Percentiles rank a stretch among this genome's conserved stretches.
Conservation (phyloP, 2,888 invertebrate species). For the Graphium colonna region DNA sequence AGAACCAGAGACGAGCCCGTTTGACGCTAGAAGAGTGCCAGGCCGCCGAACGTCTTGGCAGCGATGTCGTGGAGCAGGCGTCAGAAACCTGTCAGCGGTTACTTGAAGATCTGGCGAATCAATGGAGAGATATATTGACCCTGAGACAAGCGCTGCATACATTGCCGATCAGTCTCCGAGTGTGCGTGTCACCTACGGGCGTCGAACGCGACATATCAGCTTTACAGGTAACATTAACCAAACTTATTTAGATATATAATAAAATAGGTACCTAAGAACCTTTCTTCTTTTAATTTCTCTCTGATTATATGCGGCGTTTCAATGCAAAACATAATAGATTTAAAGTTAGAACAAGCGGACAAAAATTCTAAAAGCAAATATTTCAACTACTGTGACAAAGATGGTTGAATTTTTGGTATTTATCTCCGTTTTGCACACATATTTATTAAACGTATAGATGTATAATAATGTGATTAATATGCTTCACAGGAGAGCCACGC, state of each 20-base stretch:
- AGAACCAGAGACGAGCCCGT: conserved; percentile 83
- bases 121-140: conserved; percentile 89
- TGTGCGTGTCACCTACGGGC: conserved; percentile 88
- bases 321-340: too few relatives aligned
- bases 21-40: conserved; percentile 86
- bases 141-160: conserved; percentile 88
- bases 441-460: too few relatives aligned
- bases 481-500: conserved; percentile 85
- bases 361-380: too few relatives aligned
- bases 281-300: too few relatives aligned
- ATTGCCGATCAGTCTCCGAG: conserved; percentile 85
- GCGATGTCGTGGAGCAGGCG: conserved; percentile 88
- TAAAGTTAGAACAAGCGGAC: too few relatives aligned
- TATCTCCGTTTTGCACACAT: too few relatives aligned
- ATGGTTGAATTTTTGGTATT: too few relatives aligned
- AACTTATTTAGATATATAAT: neutral
- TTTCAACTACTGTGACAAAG: too few relatives aligned
- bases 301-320: too few relatives aligned
- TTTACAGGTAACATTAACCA: conserved; percentile 48
- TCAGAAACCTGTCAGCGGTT: conserved; percentile 86
- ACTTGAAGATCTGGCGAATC: conserved; percentile 83
- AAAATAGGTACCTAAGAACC: neutral
- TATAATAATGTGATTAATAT: too few relatives aligned
- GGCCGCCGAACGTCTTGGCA: conserved; percentile 84
- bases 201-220: conserved; percentile 88